Conservation (phyloP, 2,113 vertebrate genomes). For the Chionis minor region DNA sequence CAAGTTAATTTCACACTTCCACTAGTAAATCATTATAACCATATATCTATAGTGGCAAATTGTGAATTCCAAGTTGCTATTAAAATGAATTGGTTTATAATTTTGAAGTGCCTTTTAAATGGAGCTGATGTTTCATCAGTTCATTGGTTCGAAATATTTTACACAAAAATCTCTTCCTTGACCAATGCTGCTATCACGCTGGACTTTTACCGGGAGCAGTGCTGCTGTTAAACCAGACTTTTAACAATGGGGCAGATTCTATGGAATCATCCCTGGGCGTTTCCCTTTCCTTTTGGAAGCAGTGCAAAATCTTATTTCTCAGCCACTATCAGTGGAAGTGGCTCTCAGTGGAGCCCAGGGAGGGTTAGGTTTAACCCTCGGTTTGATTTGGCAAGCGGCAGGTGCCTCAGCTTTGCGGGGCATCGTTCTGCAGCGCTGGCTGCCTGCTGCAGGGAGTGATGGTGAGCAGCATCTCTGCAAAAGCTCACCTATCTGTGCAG, state of each 20-base stretch:
- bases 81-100: neutral
- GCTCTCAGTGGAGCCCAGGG: neutral
- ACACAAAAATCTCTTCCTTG: neutral
- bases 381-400: neutral
- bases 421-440: neutral
- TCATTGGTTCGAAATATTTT: slow-evolving; percentile 13
- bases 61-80: neutral
- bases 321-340: neutral
- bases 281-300: neutral
- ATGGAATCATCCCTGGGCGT: neutral
- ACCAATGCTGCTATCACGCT: neutral
- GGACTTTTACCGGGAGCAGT: neutral
- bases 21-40: neutral
- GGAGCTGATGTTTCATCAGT: neutral
- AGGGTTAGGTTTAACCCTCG: neutral
- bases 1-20: neutral
- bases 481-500: neutral
- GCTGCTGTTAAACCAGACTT: neutral
- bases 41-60: neutral
- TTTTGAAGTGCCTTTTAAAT: slow-evolving; percentile 7
- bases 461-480: neutral
- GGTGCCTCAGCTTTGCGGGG: neutral
- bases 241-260: neutral
- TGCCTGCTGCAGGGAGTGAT: neutral
- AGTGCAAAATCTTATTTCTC: neutral